Evolutionary conservation across 2,797 vertebrate species (phyloP), one percentile per base, ranked within the genome.

Genomic region (Falco berigora): DNA sequence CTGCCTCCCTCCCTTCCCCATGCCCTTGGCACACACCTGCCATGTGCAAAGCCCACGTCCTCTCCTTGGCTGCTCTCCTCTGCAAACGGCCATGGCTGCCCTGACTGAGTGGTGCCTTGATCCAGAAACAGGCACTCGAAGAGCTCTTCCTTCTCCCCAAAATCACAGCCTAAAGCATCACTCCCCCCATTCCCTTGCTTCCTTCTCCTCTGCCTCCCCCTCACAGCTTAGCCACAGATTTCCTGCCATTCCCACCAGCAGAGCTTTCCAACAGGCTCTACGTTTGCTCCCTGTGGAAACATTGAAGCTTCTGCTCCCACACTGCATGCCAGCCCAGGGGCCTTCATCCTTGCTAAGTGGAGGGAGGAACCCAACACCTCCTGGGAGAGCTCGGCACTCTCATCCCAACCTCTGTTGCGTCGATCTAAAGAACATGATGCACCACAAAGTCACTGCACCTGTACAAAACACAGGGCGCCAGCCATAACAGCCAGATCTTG

Each of bases 351-450:
- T 42, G 23, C 49, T 42, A 21, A 38, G 23, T 4, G 19, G 46
- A 27, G 10, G 52, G 62, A 56, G n/a, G 34, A 71, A 53, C 42
- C 15, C 18, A 11, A 16, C 32, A n/a, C 21, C 36, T 46, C 40
- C 15, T 0, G 0, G 42, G 62, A 79, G 50, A 56, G 30, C 76
- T 47, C 2, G 0, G 21, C 13, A 32, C 28, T 64, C 49, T 62
- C 58, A 34, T 30, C 40, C 36, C 40, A 15, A 47, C 50, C 28
- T 50, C 55, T 34, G n/a, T 9, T 52, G 24, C 2, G 4, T 66
- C 34, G 52, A 13, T 15, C 34, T 49, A 42, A 42, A 78, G 32
- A 55, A 10, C 23, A 63, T 6, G 18, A 38, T 0, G 46, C 32
- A 44, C 44, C 55, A 28, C 55, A 44, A 21, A 49, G 30, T 25